Percentiles rank a stretch among this genome's conserved stretches.
These are phyloP conservation scores for Lucinisca nassula DNA, from an alignment of 2,888 invertebrate species.

Conservation along the genomic window DNA sequence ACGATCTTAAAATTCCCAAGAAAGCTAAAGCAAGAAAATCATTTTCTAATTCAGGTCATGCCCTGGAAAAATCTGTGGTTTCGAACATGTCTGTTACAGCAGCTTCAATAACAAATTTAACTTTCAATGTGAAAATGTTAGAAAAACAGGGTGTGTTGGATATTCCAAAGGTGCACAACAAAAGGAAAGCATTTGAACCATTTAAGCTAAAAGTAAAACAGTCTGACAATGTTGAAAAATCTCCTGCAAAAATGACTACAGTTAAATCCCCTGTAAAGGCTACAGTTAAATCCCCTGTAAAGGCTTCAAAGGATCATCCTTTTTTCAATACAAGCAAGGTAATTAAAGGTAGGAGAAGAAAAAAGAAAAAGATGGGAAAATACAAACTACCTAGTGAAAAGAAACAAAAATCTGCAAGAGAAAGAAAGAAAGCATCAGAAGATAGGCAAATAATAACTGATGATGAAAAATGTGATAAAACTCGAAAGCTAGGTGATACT, in stretches of 20 bases:
- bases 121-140: slow-evolving; percentile 71
- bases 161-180: slow-evolving; percentile 58
- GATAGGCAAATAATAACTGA: slow-evolving; percentile 42
- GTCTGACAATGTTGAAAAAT: slow-evolving; percentile 4
- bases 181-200: slow-evolving; percentile 68
- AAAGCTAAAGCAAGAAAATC: slow-evolving; percentile 65
- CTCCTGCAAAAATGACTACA: slow-evolving; percentile 1
- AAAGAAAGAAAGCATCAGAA: slow-evolving; percentile 49
- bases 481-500: too few relatives aligned
- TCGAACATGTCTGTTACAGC: slow-evolving; percentile 18
- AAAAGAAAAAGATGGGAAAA: slow-evolving; percentile 61
- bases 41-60: slow-evolving; percentile 14
- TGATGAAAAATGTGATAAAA: slow-evolving; percentile 24
- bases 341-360: slow-evolving; percentile 39
- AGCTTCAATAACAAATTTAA: slow-evolving; percentile 68
- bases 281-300: slow-evolving; percentile 41
- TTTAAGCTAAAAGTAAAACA: slow-evolving; percentile 47
- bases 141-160: slow-evolving; percentile 68
- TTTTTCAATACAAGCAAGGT: slow-evolving; percentile 53
- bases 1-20: slow-evolving; percentile 50
- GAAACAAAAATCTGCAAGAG: slow-evolving; percentile 22
- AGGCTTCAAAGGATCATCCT: slow-evolving; percentile 59
- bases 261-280: slow-evolving; percentile 45
- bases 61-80: not conserved
- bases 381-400: slow-evolving; percentile 73